Base-by-base conservation (phyloP, 2,888 invertebrate genomes). In the Abrostola tripartita region DNA sequence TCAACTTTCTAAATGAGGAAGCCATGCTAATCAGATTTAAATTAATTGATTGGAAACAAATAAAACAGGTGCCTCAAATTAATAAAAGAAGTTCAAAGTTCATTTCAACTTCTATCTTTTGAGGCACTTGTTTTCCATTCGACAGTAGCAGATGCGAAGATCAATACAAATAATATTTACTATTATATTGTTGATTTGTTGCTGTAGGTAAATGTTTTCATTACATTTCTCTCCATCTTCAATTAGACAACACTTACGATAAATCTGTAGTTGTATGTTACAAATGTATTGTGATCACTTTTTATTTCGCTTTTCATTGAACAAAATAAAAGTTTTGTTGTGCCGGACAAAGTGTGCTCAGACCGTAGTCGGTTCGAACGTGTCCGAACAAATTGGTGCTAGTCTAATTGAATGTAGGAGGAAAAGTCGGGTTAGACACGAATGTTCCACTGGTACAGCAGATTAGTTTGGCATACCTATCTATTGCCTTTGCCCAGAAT, bases 381-480 rank as follows among this genome's bases (percentile, higher is more conserved):
- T 70, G 71, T 73, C 65, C 61, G 53, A 65, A 52, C 66, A 80
- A 82, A 85, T 83, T 80, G 77, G 74, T 65, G 62, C 65, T 75
- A 81, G 76, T 75, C 79, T 81, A 83, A 83, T 85, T 81, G 81
- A 84, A 83, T 84, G 71, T 60, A 65, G 68, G 62, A 71, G 72
- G 68, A 71, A 76, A 72, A 74, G 76, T 66, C 66, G 50, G 66
- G 14, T 24, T 61, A 56, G 52, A 56, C 56, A 37, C 49, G 64
- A 65, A 62, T 65, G 54, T 65, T 71, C 74, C 68, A 65, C 75
- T 65, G 64, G 57, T 66, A 66, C 58, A 51, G 65, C 53, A 71
- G 65, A 76, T 78, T 78, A 78, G 67, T 71, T 80, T 80, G 68
- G 68, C 66, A 61, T 68, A 63, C 59, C 58, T 58, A 65, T 44